Percentiles rank a stretch among this genome's conserved stretches.
Conservation (phyloP, 1,140 invertebrate species). For the Eumeta japonica region DNA sequence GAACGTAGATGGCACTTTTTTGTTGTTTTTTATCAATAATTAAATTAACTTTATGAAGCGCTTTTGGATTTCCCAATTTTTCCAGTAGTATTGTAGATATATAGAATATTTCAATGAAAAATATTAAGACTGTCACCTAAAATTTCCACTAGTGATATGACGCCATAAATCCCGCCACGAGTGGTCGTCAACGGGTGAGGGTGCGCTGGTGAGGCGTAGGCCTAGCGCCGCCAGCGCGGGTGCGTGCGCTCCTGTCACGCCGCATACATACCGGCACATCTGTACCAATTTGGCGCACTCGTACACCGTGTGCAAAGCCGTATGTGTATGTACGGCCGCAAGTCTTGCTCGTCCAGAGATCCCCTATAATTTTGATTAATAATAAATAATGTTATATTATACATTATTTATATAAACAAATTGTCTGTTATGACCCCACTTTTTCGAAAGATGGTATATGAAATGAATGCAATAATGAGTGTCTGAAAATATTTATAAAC, state of each 20-base stretch:
- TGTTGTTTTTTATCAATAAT: too few species aligned
- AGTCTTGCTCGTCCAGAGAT: conserved; percentile 13
- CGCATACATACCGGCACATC: conserved; percentile 22
- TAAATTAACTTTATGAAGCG: too few species aligned
- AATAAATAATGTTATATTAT: background rate
- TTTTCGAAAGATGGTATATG: background rate
- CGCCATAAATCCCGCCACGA: conserved; percentile 24
- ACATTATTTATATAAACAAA: background rate
- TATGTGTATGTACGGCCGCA: conserved; percentile 26
- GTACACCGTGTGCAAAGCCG: conserved; percentile 16
- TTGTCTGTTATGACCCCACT: background rate
- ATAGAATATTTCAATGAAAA: too few species aligned
- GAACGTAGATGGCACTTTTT: too few species aligned
- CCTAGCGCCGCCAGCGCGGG: conserved; percentile 22
- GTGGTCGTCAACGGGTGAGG: conserved; percentile 15
- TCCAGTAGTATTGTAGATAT: too few species aligned
- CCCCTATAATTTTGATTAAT: background rate
- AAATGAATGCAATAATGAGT: too few species aligned
- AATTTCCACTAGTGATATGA: conserved; percentile 19
- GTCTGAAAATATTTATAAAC: too few species aligned
- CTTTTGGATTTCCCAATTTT: too few species aligned
- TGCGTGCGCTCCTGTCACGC: conserved; percentile 9
- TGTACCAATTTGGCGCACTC: conserved; percentile 15
- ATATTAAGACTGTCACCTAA: conserved; percentile 21
- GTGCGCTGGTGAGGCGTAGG: conserved; percentile 25